Conservation (phyloP, 2,797 vertebrate genomes). For the Coluber constrictor region DNA sequence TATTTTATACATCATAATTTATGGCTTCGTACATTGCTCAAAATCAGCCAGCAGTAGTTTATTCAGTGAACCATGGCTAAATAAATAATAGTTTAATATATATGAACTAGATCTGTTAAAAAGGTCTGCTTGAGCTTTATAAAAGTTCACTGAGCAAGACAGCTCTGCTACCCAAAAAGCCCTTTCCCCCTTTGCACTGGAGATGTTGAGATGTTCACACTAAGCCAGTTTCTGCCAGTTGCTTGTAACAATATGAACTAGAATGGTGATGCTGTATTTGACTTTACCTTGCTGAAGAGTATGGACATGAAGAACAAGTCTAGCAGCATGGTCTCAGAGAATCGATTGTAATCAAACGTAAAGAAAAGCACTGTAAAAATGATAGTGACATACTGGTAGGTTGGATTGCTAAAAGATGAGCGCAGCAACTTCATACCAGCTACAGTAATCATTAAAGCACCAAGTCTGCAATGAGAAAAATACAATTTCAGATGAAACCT, state of each 20-base stretch:
- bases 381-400: conserved; percentile 93
- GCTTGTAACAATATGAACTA: conserved; percentile 12
- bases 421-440: conserved; percentile 96
- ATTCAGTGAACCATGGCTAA: neutral
- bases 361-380: conserved; percentile 98
- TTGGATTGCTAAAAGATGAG: conserved; percentile 94
- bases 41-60: neutral
- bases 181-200: neutral
- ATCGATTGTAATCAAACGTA: conserved; percentile 92
- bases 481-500: conserved; percentile 19
- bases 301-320: conserved; percentile 98
- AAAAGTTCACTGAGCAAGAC: neutral
- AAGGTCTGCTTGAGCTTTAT: neutral
- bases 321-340: conserved; percentile 94
- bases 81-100: neutral
- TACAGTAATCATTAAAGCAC: conserved; percentile 93
- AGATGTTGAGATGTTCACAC: neutral
- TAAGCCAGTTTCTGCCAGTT: neutral
- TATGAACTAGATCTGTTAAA: neutral
- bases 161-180: neutral
- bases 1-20: neutral
- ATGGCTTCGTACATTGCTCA: neutral
- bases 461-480: conserved; percentile 75
- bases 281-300: conserved; percentile 92
- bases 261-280: neutral